Base-by-base conservation (phyloP, 2,888 invertebrate genomes). In the Drosophila diplacantha region DNA sequence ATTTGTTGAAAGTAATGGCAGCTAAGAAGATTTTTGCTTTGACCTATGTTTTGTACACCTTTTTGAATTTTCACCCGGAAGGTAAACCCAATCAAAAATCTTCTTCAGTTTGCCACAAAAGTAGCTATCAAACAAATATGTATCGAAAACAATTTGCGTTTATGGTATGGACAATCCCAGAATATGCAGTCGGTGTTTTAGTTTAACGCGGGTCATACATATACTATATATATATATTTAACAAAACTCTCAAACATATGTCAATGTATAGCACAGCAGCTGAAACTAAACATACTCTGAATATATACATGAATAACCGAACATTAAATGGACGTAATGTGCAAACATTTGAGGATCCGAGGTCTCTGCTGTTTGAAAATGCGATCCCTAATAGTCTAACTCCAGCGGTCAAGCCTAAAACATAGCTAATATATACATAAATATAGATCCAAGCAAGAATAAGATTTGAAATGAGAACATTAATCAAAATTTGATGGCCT, bases 111-210 rank as follows among this genome's bases (percentile, higher is more conserved):
- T 52, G 52, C 52, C 60, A 52, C 62, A 38, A 18, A 46, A 59
- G 47, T 51, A 75, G 66, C 44, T 53, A 65, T 53, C 32, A 38
- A 56, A 61, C 72, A 16, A 66, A 61, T 75, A 69, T 67, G 69
- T 69, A 80, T 74, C 73, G 44, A 71, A 80, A 57, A 81, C 51
- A 81, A 81, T 75, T 81, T 81, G 80, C 80, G 80, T 81, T 81
- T 78, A 82, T 72, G 76, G 74, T 78, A 81, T 81, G 80, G 80
- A 81, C 80, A 81, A 81, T 81, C 80, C 80, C 73, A 72, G 76
- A 69, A 76, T 70, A 73, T 70, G 55, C 67, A 70, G 62, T 41
- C 43, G 63, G 38, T 57, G 64, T 54, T 70, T 76, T 69, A 72
- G 70, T 79, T 75, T 62, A 39, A 44, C 3, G 16, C 24, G 37